Conservation (phyloP, 2,797 vertebrate species). For the Falco berigora region DNA sequence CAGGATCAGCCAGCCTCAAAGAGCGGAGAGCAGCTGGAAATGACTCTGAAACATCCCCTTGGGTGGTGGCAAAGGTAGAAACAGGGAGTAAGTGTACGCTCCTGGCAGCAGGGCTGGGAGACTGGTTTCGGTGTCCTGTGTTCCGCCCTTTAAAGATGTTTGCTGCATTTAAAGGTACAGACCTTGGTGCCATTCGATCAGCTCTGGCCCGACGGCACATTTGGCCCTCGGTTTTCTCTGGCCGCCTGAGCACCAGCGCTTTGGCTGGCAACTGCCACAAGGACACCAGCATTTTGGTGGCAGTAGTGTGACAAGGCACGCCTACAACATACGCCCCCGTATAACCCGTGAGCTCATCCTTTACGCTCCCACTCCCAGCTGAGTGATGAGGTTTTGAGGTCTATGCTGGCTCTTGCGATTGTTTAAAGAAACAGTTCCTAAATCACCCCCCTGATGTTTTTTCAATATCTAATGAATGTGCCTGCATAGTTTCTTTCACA, state of each 20-base stretch:
- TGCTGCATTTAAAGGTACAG: neutral
- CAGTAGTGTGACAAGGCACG: neutral
- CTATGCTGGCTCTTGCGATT: neutral
- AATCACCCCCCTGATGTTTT: neutral
- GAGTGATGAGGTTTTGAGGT: neutral
- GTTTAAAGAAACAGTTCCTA: neutral
- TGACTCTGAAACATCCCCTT: neutral
- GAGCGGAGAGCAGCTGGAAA: neutral
- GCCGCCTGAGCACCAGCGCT: neutral
- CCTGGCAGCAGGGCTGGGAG: no score
- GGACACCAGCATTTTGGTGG: neutral
- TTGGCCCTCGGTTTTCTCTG: neutral
- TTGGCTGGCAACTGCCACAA: neutral
- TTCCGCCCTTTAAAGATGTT: neutral
- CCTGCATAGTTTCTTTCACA: neutral
- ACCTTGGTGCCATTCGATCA: neutral
- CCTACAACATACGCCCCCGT: accelerated
- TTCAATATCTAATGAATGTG: neutral
- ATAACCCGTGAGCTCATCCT: neutral
- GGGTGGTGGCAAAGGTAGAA: neutral
- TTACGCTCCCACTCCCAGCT: neutral
- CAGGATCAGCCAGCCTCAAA: neutral
- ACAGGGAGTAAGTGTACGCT: neutral
- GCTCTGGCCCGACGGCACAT: neutral
- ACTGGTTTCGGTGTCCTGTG: neutral